Percentiles rank a stretch among this genome's conserved stretches.
These are phyloP conservation scores for Margarornis squamiger DNA, from an alignment of 2,797 vertebrate genomes.

Conservation along the genomic window DNA sequence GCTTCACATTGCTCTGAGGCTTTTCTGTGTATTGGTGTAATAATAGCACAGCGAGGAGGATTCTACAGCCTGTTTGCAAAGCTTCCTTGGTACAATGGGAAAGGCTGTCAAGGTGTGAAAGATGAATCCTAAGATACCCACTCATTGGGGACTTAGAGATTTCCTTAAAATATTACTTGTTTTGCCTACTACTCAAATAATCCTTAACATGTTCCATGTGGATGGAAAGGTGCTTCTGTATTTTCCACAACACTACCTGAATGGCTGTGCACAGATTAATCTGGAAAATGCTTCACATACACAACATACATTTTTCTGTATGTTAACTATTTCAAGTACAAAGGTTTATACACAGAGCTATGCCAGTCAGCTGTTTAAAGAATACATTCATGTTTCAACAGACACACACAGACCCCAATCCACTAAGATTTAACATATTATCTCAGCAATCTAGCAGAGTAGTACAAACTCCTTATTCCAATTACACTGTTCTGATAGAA, in stretches of 20 bases:
- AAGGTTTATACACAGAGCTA: not conserved
- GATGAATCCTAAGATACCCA: rapidly evolving
- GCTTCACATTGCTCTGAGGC: not conserved
- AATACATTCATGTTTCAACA: not conserved
- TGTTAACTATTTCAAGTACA: not conserved
- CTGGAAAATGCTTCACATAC: not conserved
- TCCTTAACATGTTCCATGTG: rapidly evolving
- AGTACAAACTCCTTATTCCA: not conserved
- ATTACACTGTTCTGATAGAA: not conserved
- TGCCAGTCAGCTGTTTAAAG: not conserved
- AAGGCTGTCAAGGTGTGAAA: not conserved
- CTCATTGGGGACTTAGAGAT: not conserved
- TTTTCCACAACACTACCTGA: not conserved
- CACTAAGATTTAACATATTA: not conserved
- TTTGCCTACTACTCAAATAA: not conserved
- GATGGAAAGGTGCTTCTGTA: not conserved
- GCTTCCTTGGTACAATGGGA: not conserved
- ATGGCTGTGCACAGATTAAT: not conserved
- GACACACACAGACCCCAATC: rapidly evolving
- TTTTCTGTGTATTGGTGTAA: not conserved
- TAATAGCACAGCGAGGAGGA: not conserved
- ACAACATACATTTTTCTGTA: not conserved
- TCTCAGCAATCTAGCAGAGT: not conserved
- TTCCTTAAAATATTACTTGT: not conserved
- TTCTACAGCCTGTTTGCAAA: not conserved